Evolutionary conservation across 2,113 vertebrate genomes (phyloP).

Genomic region (Pluvialis apricaria): DNA sequence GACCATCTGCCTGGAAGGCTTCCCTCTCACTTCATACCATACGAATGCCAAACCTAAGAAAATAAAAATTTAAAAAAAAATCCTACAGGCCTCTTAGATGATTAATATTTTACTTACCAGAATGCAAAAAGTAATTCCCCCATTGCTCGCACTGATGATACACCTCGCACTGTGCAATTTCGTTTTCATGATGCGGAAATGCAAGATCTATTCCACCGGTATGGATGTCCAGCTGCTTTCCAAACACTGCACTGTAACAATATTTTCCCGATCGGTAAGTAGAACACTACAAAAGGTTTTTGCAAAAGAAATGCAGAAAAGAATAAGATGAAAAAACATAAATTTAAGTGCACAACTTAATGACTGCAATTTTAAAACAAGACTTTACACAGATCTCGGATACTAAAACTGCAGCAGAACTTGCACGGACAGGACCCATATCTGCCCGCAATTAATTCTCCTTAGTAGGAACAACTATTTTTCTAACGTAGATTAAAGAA

Average conservation of each 20-base stretch:
- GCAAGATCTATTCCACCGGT: slow-evolving; percentile 91
- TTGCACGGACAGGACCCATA: not conserved
- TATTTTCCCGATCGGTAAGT: slow-evolving; percentile 2
- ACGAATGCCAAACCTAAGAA: not conserved
- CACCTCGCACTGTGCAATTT: slow-evolving; percentile 92
- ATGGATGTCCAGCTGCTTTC: slow-evolving; percentile 91
- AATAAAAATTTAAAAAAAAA: not conserved
- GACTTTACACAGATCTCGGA: not conserved
- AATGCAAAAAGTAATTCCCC: slow-evolving; percentile 95
- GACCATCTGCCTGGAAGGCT: not conserved
- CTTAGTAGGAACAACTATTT: not conserved
- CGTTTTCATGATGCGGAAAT: slow-evolving; percentile 97
- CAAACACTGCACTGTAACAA: slow-evolving; percentile 85
- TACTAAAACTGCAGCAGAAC: not conserved
- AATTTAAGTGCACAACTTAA: not conserved
- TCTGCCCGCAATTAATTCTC: not conserved
- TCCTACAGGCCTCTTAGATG: not conserved
- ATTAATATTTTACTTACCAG: slow-evolving; percentile 76
- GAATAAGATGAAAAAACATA: not conserved
- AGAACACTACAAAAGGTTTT: not conserved
- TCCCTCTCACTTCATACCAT: not conserved
- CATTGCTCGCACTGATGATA: slow-evolving; percentile 90
- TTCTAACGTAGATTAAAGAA: not conserved
- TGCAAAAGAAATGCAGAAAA: not conserved
- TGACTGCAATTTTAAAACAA: not conserved